A percentile compares a stretch with the other conserved stretches of the same genome.
Evolutionary conservation across 2,888 invertebrate species (phyloP).

Genomic region (Tuta absoluta): DNA sequence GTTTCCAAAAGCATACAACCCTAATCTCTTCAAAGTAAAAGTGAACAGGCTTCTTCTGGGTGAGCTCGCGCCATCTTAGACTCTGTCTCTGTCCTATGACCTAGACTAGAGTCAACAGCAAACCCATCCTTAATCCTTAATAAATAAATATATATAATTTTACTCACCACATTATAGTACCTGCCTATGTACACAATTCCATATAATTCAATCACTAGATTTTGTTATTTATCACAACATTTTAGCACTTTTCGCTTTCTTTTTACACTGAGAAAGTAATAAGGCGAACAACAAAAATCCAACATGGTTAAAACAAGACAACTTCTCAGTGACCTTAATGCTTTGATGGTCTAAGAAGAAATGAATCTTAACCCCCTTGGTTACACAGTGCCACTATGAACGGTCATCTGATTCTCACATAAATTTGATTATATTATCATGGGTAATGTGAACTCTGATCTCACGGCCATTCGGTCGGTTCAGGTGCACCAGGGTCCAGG

Average conservation of each 20-base stretch:
- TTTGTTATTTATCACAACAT: too few species aligned
- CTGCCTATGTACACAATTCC: too few species aligned
- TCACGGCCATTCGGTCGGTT: neutral
- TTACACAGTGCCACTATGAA: neutral
- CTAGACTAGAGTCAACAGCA: too few species aligned
- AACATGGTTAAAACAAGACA: constrained; percentile 35
- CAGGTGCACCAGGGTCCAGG: neutral
- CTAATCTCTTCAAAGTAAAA: too few species aligned
- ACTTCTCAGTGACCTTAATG: neutral
- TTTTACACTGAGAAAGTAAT: neutral
- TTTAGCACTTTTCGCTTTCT: neutral
- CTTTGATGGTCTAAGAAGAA: constrained; percentile 1
- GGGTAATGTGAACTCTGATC: constrained; percentile 23
- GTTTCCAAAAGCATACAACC: too few species aligned
- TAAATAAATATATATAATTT: too few species aligned
- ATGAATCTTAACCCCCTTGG: neutral
- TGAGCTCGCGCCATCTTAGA: too few species aligned
- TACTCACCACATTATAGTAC: too few species aligned
- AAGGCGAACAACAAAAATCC: neutral
- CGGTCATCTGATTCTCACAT: constrained; percentile 5
- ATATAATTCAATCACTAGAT: too few species aligned
- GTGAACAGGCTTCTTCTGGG: too few species aligned
- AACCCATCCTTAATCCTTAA: too few species aligned
- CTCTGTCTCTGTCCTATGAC: too few species aligned
- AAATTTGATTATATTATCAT: constrained; percentile 24